Conservation (phyloP, 1,140 invertebrate species). For the Pachypeltis micranthus region DNA sequence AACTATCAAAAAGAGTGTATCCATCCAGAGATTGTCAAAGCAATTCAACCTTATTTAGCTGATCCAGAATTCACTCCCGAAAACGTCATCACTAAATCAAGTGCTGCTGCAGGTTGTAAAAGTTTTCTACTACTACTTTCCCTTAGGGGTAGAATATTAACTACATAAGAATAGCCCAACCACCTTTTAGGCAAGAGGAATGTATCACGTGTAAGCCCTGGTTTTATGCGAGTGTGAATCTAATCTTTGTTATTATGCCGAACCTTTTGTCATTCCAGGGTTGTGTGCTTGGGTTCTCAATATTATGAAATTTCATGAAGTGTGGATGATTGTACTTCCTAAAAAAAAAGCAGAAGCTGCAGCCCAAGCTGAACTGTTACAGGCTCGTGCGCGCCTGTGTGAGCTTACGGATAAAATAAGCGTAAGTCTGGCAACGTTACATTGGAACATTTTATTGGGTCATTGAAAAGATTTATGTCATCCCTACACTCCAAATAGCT, state of each 20-base stretch:
- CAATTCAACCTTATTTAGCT: conserved; percentile 41
- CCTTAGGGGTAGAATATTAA: background rate
- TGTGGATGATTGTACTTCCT: conserved; percentile 85
- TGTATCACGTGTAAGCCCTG: too few species aligned
- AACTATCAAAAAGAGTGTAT: conserved; percentile 94
- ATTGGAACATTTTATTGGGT: too few species aligned
- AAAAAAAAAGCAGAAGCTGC: conserved; percentile 64
- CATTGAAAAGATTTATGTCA: too few species aligned
- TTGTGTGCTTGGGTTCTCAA: conserved; percentile 91
- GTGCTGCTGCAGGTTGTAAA: conserved; percentile 80
- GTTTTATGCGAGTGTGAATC: too few species aligned
- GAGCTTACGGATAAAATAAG: conserved; percentile 48
- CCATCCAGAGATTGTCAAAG: conserved; percentile 73
- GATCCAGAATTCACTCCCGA: conserved; percentile 71
- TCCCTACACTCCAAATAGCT: too few species aligned
- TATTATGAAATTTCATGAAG: conserved; percentile 80
- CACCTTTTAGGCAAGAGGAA: too few species aligned
- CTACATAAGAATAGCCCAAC: too few species aligned
- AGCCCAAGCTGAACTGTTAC: conserved; percentile 70
- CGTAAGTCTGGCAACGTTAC: too few species aligned
- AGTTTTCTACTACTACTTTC: conserved; percentile 15
- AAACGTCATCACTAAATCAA: conserved; percentile 71
- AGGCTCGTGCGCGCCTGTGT: conserved; percentile 64
- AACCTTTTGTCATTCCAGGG: too few species aligned
- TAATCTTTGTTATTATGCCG: too few species aligned